Base-by-base conservation (phyloP, 2,113 vertebrate species). In the Tragelaphus strepsiceros region DNA sequence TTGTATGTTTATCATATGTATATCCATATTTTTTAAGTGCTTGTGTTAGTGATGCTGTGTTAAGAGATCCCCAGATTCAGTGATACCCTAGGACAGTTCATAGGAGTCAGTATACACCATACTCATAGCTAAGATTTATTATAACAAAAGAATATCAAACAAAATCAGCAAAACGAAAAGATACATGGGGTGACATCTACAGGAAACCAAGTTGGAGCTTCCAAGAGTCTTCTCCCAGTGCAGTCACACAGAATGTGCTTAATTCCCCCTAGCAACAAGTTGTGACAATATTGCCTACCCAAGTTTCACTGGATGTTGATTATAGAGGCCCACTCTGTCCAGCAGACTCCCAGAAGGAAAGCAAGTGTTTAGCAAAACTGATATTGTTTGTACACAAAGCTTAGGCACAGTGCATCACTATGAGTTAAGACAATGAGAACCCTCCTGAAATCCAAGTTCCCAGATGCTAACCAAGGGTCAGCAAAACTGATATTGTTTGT, bases 141-240 rank as follows among this genome's bases (percentile, higher is more conserved):
- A 85, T 4, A 84, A 53, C 49, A 71, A 19, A 83, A 89, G 56
- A 30, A 78, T 32, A 92, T 19, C 86, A 53, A 96, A 61, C 22
- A 89, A 94, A 94, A 88, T 95, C 53, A 78, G 22, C 85, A 90
- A 94, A 91, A n/a, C 49, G 24, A 81, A 92, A 96, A 87, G 58
- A 15, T 39, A 71, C 5, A n/a, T 11, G 5, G 39, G 15, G n/a
- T 62, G 10, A 86, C 22, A 14, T 54, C 35, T 14, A 53, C 15
- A 83, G 22, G 54, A 94, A 92, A 59, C 7, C n/a, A 90, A 54
- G 9, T 30, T 1, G 24, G 61, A 90, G 7, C 24, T 81, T 85
- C 83, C 5, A 74, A 53, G 46, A 46, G 53, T 77, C 28, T 14
- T 74, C 82, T 64, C 32, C 43, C 32, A 39, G 13, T 39, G 61